These are phyloP conservation scores for Muntiacus muntjak DNA, from an alignment of 2,113 vertebrate genomes.

Conservation along the genomic window DNA sequence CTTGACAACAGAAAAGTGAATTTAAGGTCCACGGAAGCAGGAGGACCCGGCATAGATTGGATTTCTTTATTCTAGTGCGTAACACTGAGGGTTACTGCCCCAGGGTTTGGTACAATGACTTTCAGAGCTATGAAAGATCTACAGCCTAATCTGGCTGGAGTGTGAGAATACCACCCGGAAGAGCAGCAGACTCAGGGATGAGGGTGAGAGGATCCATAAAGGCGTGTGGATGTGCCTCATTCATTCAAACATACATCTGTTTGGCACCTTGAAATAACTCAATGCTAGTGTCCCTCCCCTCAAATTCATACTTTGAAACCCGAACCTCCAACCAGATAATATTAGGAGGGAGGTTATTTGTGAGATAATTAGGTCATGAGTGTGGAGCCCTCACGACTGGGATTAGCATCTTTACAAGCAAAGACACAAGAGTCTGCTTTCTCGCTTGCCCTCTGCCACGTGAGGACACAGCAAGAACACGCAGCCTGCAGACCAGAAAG, in stretches of 20 bases:
- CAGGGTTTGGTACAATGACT: background rate
- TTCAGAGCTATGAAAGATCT: background rate
- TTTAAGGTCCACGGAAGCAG: background rate
- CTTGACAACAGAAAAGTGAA: background rate
- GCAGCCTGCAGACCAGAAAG: background rate
- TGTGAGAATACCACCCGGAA: background rate
- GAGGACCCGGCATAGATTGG: background rate
- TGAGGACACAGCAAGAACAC: background rate
- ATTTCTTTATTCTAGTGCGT: background rate
- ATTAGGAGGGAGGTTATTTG: background rate
- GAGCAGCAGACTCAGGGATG: background rate
- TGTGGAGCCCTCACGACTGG: background rate
- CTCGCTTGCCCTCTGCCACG: background rate
- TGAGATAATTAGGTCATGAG: background rate
- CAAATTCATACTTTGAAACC: background rate
- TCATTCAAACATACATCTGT: background rate
- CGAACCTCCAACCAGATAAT: background rate
- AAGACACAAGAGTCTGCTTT: background rate
- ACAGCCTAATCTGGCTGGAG: background rate
- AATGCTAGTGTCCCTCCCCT: background rate
- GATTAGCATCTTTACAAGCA: background rate
- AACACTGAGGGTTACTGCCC: no score
- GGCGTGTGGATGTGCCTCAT: rapidly evolving
- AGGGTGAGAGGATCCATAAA: background rate
- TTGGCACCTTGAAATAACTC: background rate